Base-by-base conservation (phyloP, 2,888 invertebrate species). In the Eupsilia transversa region DNA sequence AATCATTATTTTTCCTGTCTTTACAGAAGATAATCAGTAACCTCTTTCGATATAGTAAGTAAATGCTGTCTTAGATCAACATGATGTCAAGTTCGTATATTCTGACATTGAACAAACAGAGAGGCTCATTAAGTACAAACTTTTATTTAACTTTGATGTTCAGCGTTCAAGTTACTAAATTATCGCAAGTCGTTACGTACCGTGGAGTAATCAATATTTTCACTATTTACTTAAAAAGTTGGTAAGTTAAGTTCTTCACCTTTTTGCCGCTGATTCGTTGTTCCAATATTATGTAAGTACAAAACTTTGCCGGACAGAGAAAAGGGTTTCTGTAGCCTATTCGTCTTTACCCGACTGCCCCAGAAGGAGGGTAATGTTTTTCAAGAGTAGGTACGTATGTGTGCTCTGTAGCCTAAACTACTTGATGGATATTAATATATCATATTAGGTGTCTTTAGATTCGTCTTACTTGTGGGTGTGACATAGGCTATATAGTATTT, bases 161-260 rank as follows among this genome's bases (percentile, higher is more conserved):
- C 23, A 38, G 10, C 23, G 60, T 17, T 73, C 61, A 74, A 38
- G 38, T 80, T 80, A 72, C 80, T n/a, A 61, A 61, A 76, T 73
- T 79, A 73, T 38, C 23, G 33, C 43, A 43, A 79, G 52, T 61
- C 54, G 46, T 41, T 78, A 70, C 30, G 14, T 56, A 27, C 69
- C 14, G 20, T 30, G 20, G 30, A 46, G n/a, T 43, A 79, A 84
- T 79, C 65, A 77, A 78, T 81, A 84, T 77, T 68, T 72, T 20
- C 57, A 33, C 9, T 20, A 79, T 84, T 77, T 80, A 81, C 71
- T 83, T 61, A 4, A 54, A 63, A 49, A 70, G 43, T 68, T 61
- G 38, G 1, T n/a, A 43, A 43, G 33, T 54, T 74, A 30, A 77
- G 68, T 46, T 80, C 69, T 80, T 77, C 52, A 61, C 68, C 61